phyloP scores from a whole-genome alignment of 2,888 invertebrate genomes.

The Timandra comae region DNA sequence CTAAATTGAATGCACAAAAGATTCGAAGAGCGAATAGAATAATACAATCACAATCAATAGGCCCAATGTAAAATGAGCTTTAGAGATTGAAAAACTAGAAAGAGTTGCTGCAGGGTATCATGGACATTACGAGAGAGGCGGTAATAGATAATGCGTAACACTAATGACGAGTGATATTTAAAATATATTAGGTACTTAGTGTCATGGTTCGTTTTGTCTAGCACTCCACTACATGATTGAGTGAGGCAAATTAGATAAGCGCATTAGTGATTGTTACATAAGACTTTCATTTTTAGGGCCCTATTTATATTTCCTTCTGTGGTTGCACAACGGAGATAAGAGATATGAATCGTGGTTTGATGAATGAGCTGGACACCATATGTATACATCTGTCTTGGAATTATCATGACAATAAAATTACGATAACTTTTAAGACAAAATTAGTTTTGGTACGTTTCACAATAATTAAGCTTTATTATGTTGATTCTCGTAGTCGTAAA shows the following conservation, averaged over 20 bases:
- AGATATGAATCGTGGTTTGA: constrained; percentile 19
- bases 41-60: no score
- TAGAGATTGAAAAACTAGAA: constrained; percentile 28
- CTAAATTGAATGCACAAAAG: no score
- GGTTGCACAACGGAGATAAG: constrained; percentile 17
- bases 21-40: no score
- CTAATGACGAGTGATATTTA: constrained; percentile 69
- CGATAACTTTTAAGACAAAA: no score
- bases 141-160: constrained; percentile 68
- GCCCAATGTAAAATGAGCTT: no score
- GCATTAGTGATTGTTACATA: constrained; percentile 43
- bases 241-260: constrained; percentile 65
- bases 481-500: no score
- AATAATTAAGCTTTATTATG: no score
- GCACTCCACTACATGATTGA: constrained; percentile 49
- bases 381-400: not conserved
- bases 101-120: constrained; percentile 50
- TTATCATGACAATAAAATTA: no score
- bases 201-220: constrained; percentile 43
- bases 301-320: constrained; percentile 19
- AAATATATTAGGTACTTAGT: constrained; percentile 58
- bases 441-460: no score
- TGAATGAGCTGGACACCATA: constrained; percentile 12
- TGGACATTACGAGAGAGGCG: constrained; percentile 45
- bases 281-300: constrained; percentile 63